Conservation (phyloP, 2,797 vertebrate species). For the Helicolenus hilgendorfi region DNA sequence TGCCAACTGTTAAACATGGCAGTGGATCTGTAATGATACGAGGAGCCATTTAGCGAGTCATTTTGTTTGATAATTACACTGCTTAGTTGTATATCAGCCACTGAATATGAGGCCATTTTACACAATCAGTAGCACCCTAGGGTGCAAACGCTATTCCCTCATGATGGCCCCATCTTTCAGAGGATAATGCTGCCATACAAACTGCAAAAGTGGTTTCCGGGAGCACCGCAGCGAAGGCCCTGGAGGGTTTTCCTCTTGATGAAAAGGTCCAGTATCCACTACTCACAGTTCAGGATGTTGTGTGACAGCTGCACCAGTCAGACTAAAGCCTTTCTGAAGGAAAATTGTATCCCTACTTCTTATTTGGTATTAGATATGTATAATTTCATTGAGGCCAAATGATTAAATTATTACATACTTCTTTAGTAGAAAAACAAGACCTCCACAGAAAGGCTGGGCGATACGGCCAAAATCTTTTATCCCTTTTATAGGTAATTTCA, state of each 20-base stretch:
- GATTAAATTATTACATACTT: neutral
- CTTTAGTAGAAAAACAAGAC: neutral
- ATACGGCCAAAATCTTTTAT: no score
- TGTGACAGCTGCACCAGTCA: conserved; percentile 40
- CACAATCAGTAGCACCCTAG: conserved; percentile 15
- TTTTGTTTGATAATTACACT: conserved; percentile 35
- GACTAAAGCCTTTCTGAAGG: neutral
- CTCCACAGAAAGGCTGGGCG: neutral
- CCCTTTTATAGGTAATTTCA: no score
- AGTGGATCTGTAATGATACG: conserved; percentile 23
- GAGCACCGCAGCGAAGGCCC: conserved; percentile 3
- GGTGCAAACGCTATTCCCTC: conserved; percentile 25
- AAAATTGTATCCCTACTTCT: neutral
- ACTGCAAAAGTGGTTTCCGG: conserved; percentile 33
- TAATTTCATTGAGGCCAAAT: neutral
- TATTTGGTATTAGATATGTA: neutral
- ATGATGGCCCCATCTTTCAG: conserved; percentile 5
- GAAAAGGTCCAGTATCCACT: conserved; percentile 6
- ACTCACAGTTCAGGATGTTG: neutral
- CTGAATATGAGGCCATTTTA: conserved; percentile 30
- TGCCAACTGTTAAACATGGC: conserved; percentile 32
- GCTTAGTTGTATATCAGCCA: conserved; percentile 19
- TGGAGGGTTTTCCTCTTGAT: conserved; percentile 13
- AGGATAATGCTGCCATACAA: conserved; percentile 25
- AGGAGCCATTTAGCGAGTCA: conserved; percentile 25